Evolutionary conservation across 2,113 vertebrate species (phyloP).

Genomic region (Ctenodactylus gundi): DNA sequence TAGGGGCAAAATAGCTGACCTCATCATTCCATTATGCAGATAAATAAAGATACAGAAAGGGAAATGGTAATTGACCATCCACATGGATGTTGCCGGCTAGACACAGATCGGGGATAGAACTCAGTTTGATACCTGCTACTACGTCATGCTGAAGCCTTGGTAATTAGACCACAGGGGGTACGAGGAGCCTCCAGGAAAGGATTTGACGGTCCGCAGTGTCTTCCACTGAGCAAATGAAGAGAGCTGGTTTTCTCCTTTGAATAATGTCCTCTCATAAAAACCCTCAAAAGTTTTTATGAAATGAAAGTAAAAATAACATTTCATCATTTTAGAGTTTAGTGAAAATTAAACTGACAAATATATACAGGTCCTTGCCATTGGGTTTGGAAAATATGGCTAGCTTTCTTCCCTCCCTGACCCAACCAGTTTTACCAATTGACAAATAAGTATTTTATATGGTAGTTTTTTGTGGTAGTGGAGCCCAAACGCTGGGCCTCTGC

Average conservation of each 20-base stretch:
- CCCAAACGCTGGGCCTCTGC: no score
- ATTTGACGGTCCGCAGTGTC: background rate
- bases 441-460: no score
- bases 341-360: background rate
- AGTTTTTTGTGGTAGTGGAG: no score
- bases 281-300: background rate
- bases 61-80: background rate
- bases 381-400: background rate
- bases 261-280: background rate
- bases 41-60: background rate
- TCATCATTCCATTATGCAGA: background rate
- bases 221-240: constrained; percentile 39
- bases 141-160: background rate
- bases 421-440: no score
- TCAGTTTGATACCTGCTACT: background rate
- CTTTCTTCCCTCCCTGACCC: background rate
- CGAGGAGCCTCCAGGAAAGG: background rate
- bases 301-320: constrained; percentile 36
- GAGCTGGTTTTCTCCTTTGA: constrained; percentile 16
- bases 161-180: background rate
- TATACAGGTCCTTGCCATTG: background rate
- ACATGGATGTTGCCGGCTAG: background rate
- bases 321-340: background rate
- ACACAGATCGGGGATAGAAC: background rate
- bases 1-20: background rate